Evolutionary conservation across 1,140 invertebrate genomes (phyloP).

Genomic region (Drosophila setifemur): DNA sequence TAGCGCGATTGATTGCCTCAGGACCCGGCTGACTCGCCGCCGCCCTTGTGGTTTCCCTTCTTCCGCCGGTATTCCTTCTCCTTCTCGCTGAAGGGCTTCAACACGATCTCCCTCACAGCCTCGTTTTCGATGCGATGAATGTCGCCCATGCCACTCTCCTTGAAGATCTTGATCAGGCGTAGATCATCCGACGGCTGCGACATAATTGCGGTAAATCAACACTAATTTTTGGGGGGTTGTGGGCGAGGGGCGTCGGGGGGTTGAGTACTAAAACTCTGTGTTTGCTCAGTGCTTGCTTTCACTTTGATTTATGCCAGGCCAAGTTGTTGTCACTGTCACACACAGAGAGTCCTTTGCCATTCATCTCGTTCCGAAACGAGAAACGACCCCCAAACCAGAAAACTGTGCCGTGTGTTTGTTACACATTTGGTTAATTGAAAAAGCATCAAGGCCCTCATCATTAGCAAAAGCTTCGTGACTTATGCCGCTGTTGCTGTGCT

Average conservation of each 20-base stretch:
- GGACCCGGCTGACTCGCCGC: neutral
- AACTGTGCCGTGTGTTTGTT: constrained; percentile 41
- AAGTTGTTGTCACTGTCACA: constrained; percentile 26
- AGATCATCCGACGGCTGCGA: neutral
- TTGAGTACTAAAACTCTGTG: constrained; percentile 12
- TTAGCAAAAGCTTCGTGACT: constrained; percentile 76
- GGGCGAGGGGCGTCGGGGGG: too few species aligned
- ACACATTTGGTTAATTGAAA: constrained; percentile 77
- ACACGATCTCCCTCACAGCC: neutral
- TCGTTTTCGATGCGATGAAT: constrained; percentile 24
- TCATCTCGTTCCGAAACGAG: neutral
- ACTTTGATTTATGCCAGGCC: constrained; percentile 37
- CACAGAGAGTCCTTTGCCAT: constrained; percentile 16
- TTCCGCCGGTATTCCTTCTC: neutral
- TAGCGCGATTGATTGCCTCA: neutral
- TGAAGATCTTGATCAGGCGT: constrained; percentile 14
- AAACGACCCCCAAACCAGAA: neutral
- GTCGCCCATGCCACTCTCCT: constrained; percentile 14
- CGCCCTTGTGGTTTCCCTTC: neutral
- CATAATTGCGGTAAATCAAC: neutral
- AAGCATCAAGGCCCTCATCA: constrained; percentile 76
- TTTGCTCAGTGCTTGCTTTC: neutral
- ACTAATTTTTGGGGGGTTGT: neutral
- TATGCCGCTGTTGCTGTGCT: constrained; percentile 39
- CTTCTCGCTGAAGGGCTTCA: neutral